Evolutionary conservation across 2,888 invertebrate species (phyloP).

Genomic region (Micoletzkya japonica): DNA sequence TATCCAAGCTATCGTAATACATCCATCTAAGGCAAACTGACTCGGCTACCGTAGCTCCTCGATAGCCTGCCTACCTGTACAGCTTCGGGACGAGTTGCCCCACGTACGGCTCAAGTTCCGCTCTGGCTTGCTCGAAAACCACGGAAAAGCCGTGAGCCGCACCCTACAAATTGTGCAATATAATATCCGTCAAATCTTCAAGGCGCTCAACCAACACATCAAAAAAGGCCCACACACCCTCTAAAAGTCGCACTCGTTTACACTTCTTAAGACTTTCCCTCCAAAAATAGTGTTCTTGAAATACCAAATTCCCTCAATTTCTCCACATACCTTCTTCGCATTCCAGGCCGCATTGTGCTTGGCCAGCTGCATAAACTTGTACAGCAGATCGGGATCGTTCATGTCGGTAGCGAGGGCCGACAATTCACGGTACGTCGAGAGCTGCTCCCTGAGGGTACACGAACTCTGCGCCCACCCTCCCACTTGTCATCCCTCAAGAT

Average conservation of each 20-base stretch:
- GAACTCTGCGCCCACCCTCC: too few species aligned
- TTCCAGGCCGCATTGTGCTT: constrained; percentile 94
- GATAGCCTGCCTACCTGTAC: constrained; percentile 64
- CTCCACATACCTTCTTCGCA: constrained; percentile 79
- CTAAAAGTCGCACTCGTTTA: too few species aligned
- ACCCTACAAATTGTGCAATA: constrained; percentile 68
- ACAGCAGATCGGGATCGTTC: constrained; percentile 90
- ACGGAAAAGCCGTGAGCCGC: constrained; percentile 90
- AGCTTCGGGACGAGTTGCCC: constrained; percentile 84
- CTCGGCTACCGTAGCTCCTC: neutral
- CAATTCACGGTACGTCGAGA: constrained; percentile 86
- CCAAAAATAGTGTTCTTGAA: neutral
- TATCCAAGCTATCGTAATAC: too few species aligned
- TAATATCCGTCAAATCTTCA: neutral
- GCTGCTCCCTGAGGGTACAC: constrained; percentile 31
- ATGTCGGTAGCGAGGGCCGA: constrained; percentile 89
- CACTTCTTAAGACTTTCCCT: neutral
- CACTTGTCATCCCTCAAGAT: too few species aligned
- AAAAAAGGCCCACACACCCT: neutral
- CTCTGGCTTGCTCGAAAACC: constrained; percentile 81
- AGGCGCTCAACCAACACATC: too few species aligned
- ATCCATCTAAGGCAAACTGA: too few species aligned
- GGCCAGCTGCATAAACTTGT: constrained; percentile 92
- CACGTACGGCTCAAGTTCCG: constrained; percentile 80
- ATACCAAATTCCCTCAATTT: too few species aligned